These are phyloP conservation scores for Sebastes minor DNA, from an alignment of 2,797 vertebrate genomes.

Conservation along the genomic window DNA sequence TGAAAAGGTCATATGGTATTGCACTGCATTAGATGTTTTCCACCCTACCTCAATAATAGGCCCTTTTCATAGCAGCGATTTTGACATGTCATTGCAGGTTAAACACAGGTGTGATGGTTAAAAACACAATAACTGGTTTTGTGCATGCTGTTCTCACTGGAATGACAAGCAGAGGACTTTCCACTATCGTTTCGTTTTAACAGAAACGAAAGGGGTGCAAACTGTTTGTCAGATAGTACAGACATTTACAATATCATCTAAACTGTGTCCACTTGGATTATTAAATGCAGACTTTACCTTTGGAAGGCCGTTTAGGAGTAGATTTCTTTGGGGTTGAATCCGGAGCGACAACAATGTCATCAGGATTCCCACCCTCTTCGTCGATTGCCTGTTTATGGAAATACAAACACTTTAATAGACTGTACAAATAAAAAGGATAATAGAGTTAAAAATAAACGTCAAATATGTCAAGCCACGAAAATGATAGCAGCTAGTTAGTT, in stretches of 20 bases:
- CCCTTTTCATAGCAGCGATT: too few species aligned
- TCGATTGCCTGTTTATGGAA: constrained; percentile 86
- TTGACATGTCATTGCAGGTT: too few species aligned
- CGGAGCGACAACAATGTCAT: constrained; percentile 84
- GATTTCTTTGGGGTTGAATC: constrained; percentile 85
- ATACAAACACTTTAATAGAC: fast-evolving
- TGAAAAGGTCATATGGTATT: too few species aligned
- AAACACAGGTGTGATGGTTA: too few species aligned
- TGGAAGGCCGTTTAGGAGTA: constrained; percentile 82
- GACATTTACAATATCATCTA: fast-evolving
- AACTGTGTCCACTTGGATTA: too few species aligned
- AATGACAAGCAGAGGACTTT: too few species aligned
- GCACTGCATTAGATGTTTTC: neutral
- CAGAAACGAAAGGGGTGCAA: too few species aligned
- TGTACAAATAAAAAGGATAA: neutral
- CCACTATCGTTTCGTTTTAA: too few species aligned
- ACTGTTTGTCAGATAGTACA: neutral
- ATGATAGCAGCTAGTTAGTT: too few species aligned
- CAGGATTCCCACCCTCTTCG: constrained; percentile 93
- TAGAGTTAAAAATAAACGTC: neutral
- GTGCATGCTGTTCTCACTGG: too few species aligned
- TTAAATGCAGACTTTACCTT: constrained; percentile 79
- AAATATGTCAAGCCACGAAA: neutral
- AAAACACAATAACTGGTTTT: too few species aligned
- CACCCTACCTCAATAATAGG: neutral